Evolutionary conservation across 2,113 vertebrate genomes (phyloP).

Genomic region (Phylloscopus trochiloides): DNA sequence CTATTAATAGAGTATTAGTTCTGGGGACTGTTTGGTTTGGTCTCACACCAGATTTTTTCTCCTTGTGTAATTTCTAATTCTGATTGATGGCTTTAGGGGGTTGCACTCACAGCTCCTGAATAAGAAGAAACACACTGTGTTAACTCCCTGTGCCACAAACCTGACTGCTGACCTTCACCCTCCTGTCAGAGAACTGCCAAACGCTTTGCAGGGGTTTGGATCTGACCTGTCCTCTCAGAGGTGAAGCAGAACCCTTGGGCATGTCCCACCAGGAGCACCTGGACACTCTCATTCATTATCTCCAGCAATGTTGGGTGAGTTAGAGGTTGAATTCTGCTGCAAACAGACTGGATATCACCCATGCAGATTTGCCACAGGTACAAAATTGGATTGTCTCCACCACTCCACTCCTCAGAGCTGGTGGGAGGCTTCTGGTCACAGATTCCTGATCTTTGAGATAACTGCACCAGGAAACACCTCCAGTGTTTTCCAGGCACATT

Average conservation of each 20-base stretch:
- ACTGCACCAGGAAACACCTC: conserved; percentile 17
- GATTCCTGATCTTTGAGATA: conserved; percentile 5
- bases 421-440: not conserved
- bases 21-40: conserved; percentile 48
- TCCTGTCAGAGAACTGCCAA: not conserved
- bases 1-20: conserved; percentile 48
- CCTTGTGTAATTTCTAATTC: conserved; percentile 50
- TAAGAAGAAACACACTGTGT: not conserved
- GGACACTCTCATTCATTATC: not conserved
- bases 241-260: conserved; percentile 15
- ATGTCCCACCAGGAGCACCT: conserved; percentile 9
- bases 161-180: not conserved
- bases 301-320: not conserved
- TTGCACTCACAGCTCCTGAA: conserved; percentile 28
- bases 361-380: not conserved
- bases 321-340: not conserved
- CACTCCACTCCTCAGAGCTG: not conserved
- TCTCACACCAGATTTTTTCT: conserved; percentile 37
- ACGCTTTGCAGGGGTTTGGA: not conserved
- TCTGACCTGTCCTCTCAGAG: not conserved
- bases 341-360: not conserved
- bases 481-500: not conserved
- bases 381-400: not conserved
- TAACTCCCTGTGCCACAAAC: not conserved
- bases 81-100: conserved; percentile 6